Percentiles rank a stretch among this genome's conserved stretches.
phyloP scores from a whole-genome alignment of 2,113 vertebrate genomes.

The Larimichthys polyactis region DNA sequence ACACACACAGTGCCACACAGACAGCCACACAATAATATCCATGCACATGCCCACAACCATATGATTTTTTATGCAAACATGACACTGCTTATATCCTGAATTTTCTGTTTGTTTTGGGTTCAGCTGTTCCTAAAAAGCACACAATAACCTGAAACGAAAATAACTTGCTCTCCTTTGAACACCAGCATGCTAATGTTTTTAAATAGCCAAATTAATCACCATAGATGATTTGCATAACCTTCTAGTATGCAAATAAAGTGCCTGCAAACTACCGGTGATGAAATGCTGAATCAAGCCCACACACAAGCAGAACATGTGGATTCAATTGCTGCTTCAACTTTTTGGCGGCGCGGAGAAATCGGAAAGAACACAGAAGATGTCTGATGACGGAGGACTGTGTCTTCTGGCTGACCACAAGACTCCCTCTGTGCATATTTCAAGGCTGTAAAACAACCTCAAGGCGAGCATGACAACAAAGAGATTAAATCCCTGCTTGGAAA shows the following conservation, averaged over 20 bases:
- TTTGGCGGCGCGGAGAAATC: neutral
- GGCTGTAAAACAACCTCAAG: constrained; percentile 33
- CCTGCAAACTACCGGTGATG: constrained; percentile 33
- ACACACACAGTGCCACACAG: constrained; percentile 19
- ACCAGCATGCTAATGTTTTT: constrained; percentile 49
- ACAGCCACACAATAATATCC: constrained; percentile 20
- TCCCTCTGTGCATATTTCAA: constrained; percentile 37
- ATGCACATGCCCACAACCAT: constrained; percentile 39
- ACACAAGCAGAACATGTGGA: constrained; percentile 26
- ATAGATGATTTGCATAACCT: constrained; percentile 52
- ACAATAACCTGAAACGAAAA: constrained; percentile 13
- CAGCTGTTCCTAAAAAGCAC: constrained; percentile 34
- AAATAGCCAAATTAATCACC: constrained; percentile 52
- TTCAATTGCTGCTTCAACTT: constrained; percentile 13
- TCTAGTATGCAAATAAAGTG: constrained; percentile 55
- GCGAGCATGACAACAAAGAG: constrained; percentile 36
- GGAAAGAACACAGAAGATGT: neutral
- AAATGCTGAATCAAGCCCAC: constrained; percentile 52
- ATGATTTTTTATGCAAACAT: neutral
- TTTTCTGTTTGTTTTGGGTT: neutral
- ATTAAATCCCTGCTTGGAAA: constrained; percentile 36
- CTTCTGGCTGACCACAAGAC: constrained; percentile 41
- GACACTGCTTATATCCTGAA: neutral
- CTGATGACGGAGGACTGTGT: constrained; percentile 30
- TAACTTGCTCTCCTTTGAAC: constrained; percentile 5